phyloP scores from a whole-genome alignment of 2,113 vertebrate genomes.

The Orycteropus afer region DNA sequence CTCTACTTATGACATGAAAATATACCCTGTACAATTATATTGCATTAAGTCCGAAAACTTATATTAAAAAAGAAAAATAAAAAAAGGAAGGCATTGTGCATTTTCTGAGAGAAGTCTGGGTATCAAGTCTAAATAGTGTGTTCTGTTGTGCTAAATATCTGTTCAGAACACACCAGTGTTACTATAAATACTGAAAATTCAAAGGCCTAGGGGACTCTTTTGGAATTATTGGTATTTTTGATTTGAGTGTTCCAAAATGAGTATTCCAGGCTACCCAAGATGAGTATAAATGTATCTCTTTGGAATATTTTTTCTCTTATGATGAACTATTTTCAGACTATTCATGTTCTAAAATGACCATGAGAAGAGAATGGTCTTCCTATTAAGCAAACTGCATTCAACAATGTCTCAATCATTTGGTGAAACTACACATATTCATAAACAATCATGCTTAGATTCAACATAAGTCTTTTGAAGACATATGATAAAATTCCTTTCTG shows the following conservation, averaged over 20 bases:
- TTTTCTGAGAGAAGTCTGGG: neutral
- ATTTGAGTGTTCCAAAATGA: neutral
- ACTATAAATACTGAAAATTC: constrained; percentile 34
- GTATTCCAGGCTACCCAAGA: neutral
- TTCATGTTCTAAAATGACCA: neutral
- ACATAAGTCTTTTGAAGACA: neutral
- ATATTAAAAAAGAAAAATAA: neutral
- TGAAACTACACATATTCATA: neutral
- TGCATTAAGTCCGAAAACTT: constrained; percentile 26
- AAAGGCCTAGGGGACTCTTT: neutral
- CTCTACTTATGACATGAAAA: neutral
- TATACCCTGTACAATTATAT: neutral
- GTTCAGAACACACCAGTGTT: neutral
- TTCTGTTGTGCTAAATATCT: constrained; percentile 34
- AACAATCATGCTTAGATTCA: neutral
- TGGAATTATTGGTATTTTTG: constrained; percentile 20
- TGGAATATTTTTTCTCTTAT: neutral
- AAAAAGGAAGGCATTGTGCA: neutral
- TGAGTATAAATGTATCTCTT: neutral
- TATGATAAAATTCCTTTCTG: neutral
- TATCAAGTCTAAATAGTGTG: neutral
- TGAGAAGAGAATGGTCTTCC: neutral
- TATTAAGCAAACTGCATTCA: neutral
- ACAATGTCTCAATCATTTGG: neutral
- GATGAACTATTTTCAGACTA: neutral